Conservation (phyloP, 2,113 vertebrate genomes). For the Amblyopsis rosae region DNA sequence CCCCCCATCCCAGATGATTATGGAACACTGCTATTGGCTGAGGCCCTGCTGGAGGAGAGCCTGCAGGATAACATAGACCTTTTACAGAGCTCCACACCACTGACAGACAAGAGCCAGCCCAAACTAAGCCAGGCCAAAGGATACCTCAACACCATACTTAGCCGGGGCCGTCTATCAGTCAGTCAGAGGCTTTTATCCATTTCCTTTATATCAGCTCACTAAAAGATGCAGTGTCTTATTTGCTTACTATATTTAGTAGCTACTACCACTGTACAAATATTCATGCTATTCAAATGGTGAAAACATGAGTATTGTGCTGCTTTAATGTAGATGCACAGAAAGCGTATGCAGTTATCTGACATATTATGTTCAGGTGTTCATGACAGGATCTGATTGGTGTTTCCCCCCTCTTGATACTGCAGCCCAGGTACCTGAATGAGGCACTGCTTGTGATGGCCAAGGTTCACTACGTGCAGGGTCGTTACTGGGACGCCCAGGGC, state of each 20-base stretch:
- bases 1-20: constrained; percentile 85
- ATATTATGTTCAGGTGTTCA: too few relatives aligned
- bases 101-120: constrained; percentile 83
- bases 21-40: constrained; percentile 84
- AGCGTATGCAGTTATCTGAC: too few relatives aligned
- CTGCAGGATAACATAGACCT: constrained; percentile 86
- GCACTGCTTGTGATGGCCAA: constrained; percentile 93
- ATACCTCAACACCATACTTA: constrained; percentile 84
- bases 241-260: background rate
- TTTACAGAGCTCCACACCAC: constrained; percentile 79
- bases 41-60: constrained; percentile 88
- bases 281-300: background rate
- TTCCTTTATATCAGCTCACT: background rate
- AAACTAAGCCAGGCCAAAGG: constrained; percentile 84
- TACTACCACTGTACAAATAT: background rate
- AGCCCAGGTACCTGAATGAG: constrained; percentile 90
- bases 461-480: constrained; percentile 91
- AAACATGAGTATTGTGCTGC: background rate
- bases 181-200: constrained; percentile 25
- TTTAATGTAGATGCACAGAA: too few relatives aligned
- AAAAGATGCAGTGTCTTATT: background rate
- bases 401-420: constrained; percentile 22
- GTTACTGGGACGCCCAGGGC: constrained; percentile 90
- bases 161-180: constrained; percentile 85
- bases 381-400: background rate